phyloP scores from a whole-genome alignment of 2,113 vertebrate species.

The Sceloporus tristichus region DNA sequence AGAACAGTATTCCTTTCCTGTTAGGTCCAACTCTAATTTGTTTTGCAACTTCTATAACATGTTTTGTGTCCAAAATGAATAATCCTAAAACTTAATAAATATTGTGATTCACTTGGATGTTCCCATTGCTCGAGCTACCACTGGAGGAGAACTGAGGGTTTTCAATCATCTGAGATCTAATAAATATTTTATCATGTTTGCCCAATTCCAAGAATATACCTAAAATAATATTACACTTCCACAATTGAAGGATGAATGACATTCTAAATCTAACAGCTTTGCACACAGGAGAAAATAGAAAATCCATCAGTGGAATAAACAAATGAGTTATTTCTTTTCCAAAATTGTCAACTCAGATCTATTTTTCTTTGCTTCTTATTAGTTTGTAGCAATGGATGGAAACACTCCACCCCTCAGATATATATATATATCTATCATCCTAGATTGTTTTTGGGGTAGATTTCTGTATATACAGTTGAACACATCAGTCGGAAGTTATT shows the following conservation, averaged over 20 bases:
- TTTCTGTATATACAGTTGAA: constrained; percentile 1
- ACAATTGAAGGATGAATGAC: not conserved
- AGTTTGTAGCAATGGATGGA: not conserved
- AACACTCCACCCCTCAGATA: constrained; percentile 1
- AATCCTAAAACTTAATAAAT: constrained; percentile 39
- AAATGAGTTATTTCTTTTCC: constrained; percentile 47
- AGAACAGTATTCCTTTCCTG: not conserved
- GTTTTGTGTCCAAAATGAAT: constrained; percentile 15
- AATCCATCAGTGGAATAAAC: constrained; percentile 25
- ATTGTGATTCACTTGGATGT: constrained; percentile 15
- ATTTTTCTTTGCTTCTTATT: constrained; percentile 41
- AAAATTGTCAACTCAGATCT: constrained; percentile 27
- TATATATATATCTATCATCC: constrained; percentile 28
- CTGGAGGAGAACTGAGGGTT: not conserved
- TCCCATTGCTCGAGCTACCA: constrained; percentile 20
- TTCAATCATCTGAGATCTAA: constrained; percentile 39
- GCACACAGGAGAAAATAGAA: constrained; percentile 34
- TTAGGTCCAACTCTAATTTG: not conserved
- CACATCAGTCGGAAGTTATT: not conserved
- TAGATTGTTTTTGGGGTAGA: constrained; percentile 13
- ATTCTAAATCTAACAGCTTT: constrained; percentile 47
- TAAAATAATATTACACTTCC: constrained; percentile 47
- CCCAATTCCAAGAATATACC: constrained; percentile 35
- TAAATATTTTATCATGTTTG: constrained; percentile 48
- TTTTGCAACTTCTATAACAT: constrained; percentile 17